Evolutionary conservation across 2,797 vertebrate species (phyloP), one percentile per base, ranked within the genome.

Genomic region (Xerus rutilus): DNA sequence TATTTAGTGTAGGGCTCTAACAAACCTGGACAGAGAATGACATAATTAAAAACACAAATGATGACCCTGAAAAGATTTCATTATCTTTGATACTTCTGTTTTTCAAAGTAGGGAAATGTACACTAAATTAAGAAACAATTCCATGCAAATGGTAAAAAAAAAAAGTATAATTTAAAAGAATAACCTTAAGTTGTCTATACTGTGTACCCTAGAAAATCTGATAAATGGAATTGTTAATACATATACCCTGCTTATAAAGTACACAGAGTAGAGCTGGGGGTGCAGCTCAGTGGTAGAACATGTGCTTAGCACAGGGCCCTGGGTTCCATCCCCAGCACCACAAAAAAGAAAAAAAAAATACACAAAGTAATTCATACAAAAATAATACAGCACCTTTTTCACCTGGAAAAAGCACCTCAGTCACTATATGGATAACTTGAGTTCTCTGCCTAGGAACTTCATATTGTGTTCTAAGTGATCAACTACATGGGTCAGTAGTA

Each of bases 341-440:
- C 5, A 32, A 67, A 32, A 67, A 67, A 32, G 14, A 32, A 30
- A 30, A 13, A 62, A 62, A 83, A 96, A 91, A 94, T 52, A 76
- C 23, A 83, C 17, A 77, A 83, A 69, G 62, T 35, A 84, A 74
- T 94, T 83, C 32, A 76, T 78, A 94, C 74, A 87, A 82, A 94
- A 96, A 87, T 49, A 95, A 89, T n/a, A 92, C 10, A 94, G 92
- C 84, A 88, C 83, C 87, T 83, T 96, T 96, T 91, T 57, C 25
- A 93, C 54, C 7, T 32, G 10, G 54, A 49, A 35, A 93, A 96
- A 94, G 92, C 35, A 93, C 62, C 59, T 92, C 70, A 43, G 2
- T 73, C 54, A 93, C 23, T 4, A 3, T 5, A 89, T 7, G 54
- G 28, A 70, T 13, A 57, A 59, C 78, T 79, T 89, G 43, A 89